These are phyloP conservation scores for Campoplex capitator DNA, from an alignment of 2,888 invertebrate genomes.

Conservation along the genomic window DNA sequence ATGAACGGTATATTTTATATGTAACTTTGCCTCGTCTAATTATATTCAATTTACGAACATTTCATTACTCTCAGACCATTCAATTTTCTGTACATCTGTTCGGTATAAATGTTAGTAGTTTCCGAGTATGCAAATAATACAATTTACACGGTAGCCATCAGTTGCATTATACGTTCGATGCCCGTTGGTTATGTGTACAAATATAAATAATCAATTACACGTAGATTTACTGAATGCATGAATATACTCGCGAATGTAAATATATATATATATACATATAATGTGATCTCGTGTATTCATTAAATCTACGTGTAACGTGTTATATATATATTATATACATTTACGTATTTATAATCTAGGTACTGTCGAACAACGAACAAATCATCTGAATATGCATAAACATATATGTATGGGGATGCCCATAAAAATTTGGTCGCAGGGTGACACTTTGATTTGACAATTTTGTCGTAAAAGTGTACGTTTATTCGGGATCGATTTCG, in stretches of 20 bases:
- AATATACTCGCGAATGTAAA: slow-evolving; percentile 36
- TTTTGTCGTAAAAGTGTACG: too few species aligned
- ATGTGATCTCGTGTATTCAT: background rate
- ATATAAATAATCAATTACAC: slow-evolving; percentile 69
- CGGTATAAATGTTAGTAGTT: slow-evolving; percentile 17
- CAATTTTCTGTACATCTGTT: background rate
- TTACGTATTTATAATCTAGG: slow-evolving; percentile 19
- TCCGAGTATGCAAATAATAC: slow-evolving; percentile 64
- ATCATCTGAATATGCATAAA: slow-evolving; percentile 19
- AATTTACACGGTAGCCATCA: slow-evolving; percentile 60
- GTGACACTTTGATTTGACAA: background rate
- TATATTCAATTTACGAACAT: background rate
- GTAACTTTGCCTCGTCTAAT: background rate
- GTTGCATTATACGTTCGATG: slow-evolving; percentile 43
- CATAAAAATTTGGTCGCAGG: background rate
- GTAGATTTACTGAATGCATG: slow-evolving; percentile 56
- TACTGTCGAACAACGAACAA: slow-evolving; percentile 37
- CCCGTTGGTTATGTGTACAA: slow-evolving; percentile 65
- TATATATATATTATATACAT: slow-evolving; percentile 27
- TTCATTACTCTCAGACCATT: slow-evolving; percentile 5
- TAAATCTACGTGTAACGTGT: slow-evolving; percentile 12
- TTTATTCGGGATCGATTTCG: background rate
- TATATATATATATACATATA: background rate
- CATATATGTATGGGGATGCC: background rate
- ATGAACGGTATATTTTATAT: background rate